Conservation (phyloP, 2,797 vertebrate genomes). For the Sebastes cheni region DNA sequence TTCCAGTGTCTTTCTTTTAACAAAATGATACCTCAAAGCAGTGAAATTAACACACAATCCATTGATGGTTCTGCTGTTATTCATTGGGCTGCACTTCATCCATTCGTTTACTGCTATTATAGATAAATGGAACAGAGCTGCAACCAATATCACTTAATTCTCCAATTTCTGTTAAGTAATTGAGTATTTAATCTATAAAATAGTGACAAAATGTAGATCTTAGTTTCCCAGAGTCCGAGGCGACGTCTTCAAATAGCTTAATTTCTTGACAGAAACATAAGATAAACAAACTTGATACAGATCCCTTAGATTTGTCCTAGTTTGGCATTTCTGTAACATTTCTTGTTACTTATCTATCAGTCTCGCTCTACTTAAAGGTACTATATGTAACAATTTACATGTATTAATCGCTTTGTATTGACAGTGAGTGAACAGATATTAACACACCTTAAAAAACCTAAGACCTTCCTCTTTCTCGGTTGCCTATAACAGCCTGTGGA, state of each 20-base stretch:
- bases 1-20: not conserved
- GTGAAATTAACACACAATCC: not conserved
- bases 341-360: not conserved
- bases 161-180: not conserved
- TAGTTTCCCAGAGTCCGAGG: not conserved
- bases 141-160: not conserved
- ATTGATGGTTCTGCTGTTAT: not conserved
- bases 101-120: not conserved
- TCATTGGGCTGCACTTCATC: not conserved
- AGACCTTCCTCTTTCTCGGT: not conserved
- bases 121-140: not conserved
- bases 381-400: not conserved
- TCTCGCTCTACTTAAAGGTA: not conserved
- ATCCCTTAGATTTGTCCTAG: not conserved
- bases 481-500: not conserved
- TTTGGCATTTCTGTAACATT: not conserved
- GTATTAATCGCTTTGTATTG: too few relatives aligned
- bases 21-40: not conserved
- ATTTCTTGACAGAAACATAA: not conserved
- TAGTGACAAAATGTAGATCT: not conserved
- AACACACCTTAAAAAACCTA: rapidly evolving
- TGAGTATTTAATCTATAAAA: not conserved
- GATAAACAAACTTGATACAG: not conserved
- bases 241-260: not conserved
- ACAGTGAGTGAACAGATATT: too few relatives aligned